A percentile compares a stretch with the other conserved stretches of the same genome.
Evolutionary conservation across 2,888 invertebrate species (phyloP).

Genomic region (Cerastis leucographa): DNA sequence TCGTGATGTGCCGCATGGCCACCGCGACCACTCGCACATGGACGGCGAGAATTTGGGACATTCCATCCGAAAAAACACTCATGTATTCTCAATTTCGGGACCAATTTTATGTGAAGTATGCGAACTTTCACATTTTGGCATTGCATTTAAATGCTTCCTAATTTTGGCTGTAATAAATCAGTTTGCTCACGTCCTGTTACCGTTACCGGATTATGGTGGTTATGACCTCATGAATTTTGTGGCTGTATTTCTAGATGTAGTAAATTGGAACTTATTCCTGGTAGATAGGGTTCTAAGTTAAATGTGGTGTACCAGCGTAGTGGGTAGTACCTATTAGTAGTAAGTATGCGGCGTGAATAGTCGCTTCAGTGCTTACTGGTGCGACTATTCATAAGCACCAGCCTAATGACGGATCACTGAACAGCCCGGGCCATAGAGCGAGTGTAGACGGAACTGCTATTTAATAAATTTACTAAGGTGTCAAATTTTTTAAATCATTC

Average conservation of each 20-base stretch:
- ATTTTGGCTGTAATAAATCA: constrained; percentile 10
- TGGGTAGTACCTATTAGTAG: not conserved
- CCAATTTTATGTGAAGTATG: constrained; percentile 16
- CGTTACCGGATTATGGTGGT: constrained; percentile 21
- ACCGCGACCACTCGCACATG: constrained; percentile 46
- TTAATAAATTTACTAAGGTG: not conserved
- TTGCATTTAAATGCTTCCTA: not conserved
- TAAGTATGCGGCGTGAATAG: constrained; percentile 14
- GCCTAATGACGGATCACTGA: not conserved
- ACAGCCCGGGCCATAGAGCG: constrained; percentile 2
- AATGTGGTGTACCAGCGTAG: not conserved
- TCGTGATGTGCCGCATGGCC: constrained; percentile 72
- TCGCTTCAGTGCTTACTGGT: constrained; percentile 7
- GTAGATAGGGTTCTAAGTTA: not conserved
- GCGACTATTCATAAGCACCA: constrained; percentile 19
- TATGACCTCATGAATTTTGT: constrained; percentile 15
- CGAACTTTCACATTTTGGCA: constrained; percentile 22
- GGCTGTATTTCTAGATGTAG: not conserved
- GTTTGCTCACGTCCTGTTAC: not conserved
- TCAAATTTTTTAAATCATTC: too few species aligned
- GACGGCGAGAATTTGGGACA: constrained; percentile 52
- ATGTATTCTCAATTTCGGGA: constrained; percentile 27
- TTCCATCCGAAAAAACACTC: constrained; percentile 1
- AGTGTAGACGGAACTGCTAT: not conserved
- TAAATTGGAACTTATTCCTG: constrained; percentile 10